Base-by-base conservation (phyloP, 2,888 invertebrate species). In the Patella ulyssiponensis region DNA sequence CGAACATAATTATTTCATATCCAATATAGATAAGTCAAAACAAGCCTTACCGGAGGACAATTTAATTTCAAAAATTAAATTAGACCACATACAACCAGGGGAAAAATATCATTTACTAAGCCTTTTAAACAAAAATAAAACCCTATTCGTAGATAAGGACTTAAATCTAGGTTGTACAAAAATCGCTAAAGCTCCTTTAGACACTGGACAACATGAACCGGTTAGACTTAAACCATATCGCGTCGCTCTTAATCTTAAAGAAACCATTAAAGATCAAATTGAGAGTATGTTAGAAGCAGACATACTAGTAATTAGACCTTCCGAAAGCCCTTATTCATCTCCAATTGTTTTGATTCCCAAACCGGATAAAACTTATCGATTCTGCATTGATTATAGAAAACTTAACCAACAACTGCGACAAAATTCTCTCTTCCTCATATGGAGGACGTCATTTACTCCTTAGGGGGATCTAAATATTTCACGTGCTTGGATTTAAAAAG, bases 401-500 rank as follows among this genome's bases (percentile, higher is more conserved):
- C n/a, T n/a, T n/a, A n/a, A n/a, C n/a, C n/a, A n/a, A n/a, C n/a
- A n/a, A n/a, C n/a, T n/a, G n/a, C n/a, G n/a, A n/a, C n/a, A n/a
- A n/a, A n/a, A n/a, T n/a, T n/a, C n/a, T n/a, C n/a, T n/a, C n/a
- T n/a, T n/a, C n/a, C n/a, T n/a, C n/a, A n/a, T n/a, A n/a, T n/a
- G 51, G n/a, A n/a, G n/a, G n/a, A n/a, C n/a, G n/a, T n/a, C n/a
- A n/a, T n/a, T n/a, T n/a, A n/a, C n/a, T n/a, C n/a, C n/a, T n/a
- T 27, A 23, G 11, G 20, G 33, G 77, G 74, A 11, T 74, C 73
- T 2, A 23, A 70, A 17, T 64, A 17, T 33, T 74, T 74, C 33
- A 58, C 69, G 44, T 52, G 33, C n/a, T 54, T 77, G 14, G 77
- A 77, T 71, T 54, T 74, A 17, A 70, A 71, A 23, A 58, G 14